Conservation (phyloP, 2,888 invertebrate genomes). For the Pediacus dermestoides region DNA sequence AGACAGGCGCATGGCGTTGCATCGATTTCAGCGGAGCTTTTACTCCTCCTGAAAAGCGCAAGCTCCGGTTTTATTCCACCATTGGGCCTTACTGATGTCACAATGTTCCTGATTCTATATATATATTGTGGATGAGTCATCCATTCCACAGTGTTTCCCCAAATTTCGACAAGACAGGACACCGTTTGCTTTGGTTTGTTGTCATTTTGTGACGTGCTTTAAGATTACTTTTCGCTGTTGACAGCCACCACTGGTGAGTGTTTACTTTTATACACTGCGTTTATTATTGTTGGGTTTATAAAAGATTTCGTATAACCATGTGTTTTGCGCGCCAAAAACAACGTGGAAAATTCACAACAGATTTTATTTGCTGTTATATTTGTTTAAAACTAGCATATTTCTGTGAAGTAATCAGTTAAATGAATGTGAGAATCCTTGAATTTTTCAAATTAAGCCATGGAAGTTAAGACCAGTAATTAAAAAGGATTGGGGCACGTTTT, state of each 20-base stretch:
- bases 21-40: conserved; percentile 39
- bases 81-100: conserved; percentile 44
- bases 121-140: conserved; percentile 48
- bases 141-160: conserved; percentile 45
- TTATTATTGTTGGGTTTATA: neutral
- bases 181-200: conserved; percentile 32
- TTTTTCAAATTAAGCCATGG: no score
- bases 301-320: no score
- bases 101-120: conserved; percentile 43
- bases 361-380: no score
- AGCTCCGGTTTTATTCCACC: conserved; percentile 34
- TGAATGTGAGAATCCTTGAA: no score
- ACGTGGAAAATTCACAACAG: no score
- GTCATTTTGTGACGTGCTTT: conserved; percentile 32
- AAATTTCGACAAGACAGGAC: conserved; percentile 36
- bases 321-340: no score
- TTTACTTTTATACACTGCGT: conserved; percentile 4
- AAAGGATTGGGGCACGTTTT: conserved; percentile 1
- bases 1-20: conserved; percentile 26
- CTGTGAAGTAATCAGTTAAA: no score
- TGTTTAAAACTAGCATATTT: no score
- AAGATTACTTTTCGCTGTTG: conserved; percentile 19
- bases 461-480: no score
- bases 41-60: conserved; percentile 32
- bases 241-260: conserved; percentile 3